Evolutionary conservation across 2,797 vertebrate genomes (phyloP), one percentile per base, ranked within the genome.

Genomic region (Setipinna tenuifilis): DNA sequence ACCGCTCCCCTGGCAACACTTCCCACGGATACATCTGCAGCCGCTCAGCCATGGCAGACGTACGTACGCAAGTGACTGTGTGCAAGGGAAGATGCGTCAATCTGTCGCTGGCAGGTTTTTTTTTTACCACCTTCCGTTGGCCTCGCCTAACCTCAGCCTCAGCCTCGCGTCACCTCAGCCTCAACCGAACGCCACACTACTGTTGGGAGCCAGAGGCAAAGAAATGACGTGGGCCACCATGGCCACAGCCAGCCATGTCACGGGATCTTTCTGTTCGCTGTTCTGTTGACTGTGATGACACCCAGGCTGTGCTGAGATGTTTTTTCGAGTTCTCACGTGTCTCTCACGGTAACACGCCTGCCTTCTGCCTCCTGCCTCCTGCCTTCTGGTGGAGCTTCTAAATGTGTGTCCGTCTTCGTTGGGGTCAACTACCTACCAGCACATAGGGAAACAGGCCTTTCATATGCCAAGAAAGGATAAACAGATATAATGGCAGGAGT

Each of bases 21-120:
- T 95, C 94, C 95, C 93, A 95, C 94, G 93, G 84, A 95, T 94
- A 94, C 94, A 95, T 96, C 94, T 95, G 94, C 10, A 58, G 78
- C 87, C 84, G 86, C 68, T 83, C 81, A 87, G 87, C 80, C 19
- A 71, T 65, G 75, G 85, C 83, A 81, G 11, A 82, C 75, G 84
- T 82, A 88, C 46, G 10, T 48, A 48, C 46, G 46, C 10, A 48
- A 48, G 46, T 48, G 46, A 10, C 46, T 4, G 46, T 80, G 44
- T 83, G 87, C 81, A 4, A 31, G 82, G 61, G 17, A 14, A 83
- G 81, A 83, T 83, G 25, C 71, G 88, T 86, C 90, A 87, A 85
- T 86, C 81, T 87, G 83, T 87, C 84, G 85, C 83, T 61, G 50
- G 84, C 84, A 54, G 82, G 84, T 16, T 68, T 62, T 7, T 59